Conservation (phyloP, 2,797 vertebrate species). For the Pangasius djambal region DNA sequence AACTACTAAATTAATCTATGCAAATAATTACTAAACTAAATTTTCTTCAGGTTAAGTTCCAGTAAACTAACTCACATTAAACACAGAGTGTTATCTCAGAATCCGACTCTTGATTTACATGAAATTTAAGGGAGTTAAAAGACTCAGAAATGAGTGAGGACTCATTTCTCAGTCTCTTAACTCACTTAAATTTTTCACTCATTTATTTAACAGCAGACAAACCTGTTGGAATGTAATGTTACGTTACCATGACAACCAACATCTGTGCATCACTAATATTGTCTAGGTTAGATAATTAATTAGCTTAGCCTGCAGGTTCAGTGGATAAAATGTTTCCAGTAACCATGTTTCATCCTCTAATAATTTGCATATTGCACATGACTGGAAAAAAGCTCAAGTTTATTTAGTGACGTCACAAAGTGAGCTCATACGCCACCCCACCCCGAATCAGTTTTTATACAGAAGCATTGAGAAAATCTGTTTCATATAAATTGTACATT, state of each 20-base stretch:
- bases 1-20: constrained; percentile 56
- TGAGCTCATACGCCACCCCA: neutral
- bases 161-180: neutral
- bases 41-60: neutral
- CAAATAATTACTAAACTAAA: neutral
- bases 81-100: neutral
- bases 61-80: neutral
- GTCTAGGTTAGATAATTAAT: neutral
- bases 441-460: neutral
- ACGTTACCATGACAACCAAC: neutral
- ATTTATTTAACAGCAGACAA: neutral
- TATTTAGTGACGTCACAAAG: neutral
- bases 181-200: neutral
- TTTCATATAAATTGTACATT: neutral
- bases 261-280: neutral
- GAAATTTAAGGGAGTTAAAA: no score
- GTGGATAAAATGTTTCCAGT: neutral
- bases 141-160: no score
- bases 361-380: neutral
- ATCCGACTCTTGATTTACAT: neutral
- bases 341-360: neutral
- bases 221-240: neutral
- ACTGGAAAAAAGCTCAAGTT: neutral
- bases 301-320: neutral
- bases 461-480: neutral